Conservation (phyloP, 2,113 vertebrate species). For the Notothenia rossii region DNA sequence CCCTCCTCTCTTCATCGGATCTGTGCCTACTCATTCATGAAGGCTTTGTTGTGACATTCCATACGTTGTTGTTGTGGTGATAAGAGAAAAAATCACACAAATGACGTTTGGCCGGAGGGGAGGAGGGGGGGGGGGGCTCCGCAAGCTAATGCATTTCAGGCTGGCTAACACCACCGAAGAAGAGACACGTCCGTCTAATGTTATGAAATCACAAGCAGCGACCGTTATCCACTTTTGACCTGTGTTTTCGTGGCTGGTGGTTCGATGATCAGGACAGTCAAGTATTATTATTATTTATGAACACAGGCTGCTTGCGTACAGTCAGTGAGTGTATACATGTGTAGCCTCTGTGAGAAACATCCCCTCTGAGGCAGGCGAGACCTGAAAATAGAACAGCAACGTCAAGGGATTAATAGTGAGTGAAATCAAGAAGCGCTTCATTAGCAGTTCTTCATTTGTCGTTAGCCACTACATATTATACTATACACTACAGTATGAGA, state of each 20-base stretch:
- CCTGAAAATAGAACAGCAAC: slow-evolving; percentile 46
- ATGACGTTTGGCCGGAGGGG: slow-evolving; percentile 11
- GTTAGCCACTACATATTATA: slow-evolving; percentile 32
- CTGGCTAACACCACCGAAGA: neutral
- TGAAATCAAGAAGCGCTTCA: slow-evolving; percentile 55
- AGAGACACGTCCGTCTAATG: neutral
- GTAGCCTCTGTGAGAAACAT: neutral
- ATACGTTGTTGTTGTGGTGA: slow-evolving; percentile 52
- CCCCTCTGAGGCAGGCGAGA: slow-evolving; percentile 16
- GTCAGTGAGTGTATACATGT: slow-evolving; percentile 10
- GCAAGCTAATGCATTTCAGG: slow-evolving; percentile 18
- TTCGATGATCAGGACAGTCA: neutral
- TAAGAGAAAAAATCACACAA: slow-evolving; percentile 29
- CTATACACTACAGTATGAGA: neutral
- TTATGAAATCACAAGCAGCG: slow-evolving; percentile 29
- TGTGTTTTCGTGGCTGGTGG: neutral
- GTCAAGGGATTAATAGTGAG: slow-evolving; percentile 61
- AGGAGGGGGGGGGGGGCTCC: neutral
- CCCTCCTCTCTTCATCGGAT: slow-evolving; percentile 47
- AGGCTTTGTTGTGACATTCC: slow-evolving; percentile 73
- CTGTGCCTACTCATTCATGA: slow-evolving; percentile 77
- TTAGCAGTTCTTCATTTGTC: slow-evolving; percentile 55
- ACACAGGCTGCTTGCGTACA: slow-evolving; percentile 20
- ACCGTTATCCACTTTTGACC: slow-evolving; percentile 38
- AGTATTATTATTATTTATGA: neutral